Conservation (phyloP, 2,113 vertebrate genomes). For the Osmerus eperlanus region DNA sequence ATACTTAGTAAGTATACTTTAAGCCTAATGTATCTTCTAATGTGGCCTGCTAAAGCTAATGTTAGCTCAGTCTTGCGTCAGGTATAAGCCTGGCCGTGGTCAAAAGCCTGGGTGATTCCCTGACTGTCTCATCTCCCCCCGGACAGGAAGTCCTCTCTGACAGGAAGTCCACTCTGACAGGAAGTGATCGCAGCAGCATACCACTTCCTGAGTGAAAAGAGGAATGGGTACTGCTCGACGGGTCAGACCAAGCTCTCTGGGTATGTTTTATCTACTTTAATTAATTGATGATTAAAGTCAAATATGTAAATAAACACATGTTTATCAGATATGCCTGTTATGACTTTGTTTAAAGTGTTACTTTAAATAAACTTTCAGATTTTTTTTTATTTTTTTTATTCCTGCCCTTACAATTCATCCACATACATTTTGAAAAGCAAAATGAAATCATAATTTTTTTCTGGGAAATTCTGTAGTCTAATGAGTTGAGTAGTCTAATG, state of each 20-base stretch:
- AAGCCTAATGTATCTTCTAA: neutral
- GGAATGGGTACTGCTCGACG: constrained; percentile 38
- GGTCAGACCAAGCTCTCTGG: neutral
- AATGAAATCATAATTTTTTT: too few species aligned
- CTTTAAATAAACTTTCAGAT: too few species aligned
- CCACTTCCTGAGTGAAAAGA: constrained; percentile 58
- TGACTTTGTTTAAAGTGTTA: too few species aligned
- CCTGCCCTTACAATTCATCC: too few species aligned
- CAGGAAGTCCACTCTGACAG: constrained; percentile 67
- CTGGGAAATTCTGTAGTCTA: too few species aligned
- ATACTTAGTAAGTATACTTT: constrained; percentile 1
- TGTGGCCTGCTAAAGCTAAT: too few species aligned
- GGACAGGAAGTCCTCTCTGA: constrained; percentile 80
- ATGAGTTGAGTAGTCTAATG: neutral
- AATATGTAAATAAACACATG: too few species aligned
- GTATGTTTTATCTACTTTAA: too few species aligned
- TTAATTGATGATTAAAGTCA: too few species aligned
- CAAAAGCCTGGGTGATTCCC: constrained; percentile 58
- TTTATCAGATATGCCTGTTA: neutral
- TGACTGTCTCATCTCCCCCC: constrained; percentile 62
- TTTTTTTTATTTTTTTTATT: too few species aligned
- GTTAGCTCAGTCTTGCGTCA: constrained; percentile 52
- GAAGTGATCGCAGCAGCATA: constrained; percentile 30
- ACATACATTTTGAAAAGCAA: too few species aligned
- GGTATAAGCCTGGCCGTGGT: constrained; percentile 37